phyloP scores from a whole-genome alignment of 2,888 invertebrate species.

The Tribolium freemani region DNA sequence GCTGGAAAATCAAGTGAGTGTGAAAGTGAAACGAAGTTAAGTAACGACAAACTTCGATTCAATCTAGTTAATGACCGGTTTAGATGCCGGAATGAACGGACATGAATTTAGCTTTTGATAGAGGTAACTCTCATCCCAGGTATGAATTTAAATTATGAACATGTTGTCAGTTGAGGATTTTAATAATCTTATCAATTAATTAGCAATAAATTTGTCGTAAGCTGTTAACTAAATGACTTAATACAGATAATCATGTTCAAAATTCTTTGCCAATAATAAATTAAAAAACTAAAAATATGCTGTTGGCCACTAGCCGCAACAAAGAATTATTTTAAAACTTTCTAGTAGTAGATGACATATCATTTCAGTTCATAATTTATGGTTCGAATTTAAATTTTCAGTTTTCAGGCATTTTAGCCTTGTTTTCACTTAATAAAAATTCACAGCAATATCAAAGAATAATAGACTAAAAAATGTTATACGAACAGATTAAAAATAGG shows the following conservation, averaged over 20 bases:
- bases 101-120: no score
- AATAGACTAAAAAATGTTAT: no score
- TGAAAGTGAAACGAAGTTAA: constrained; percentile 2
- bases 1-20: not conserved
- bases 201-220: not conserved
- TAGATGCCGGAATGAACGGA: no score
- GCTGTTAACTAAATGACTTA: not conserved
- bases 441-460: no score
- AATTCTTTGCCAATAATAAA: no score
- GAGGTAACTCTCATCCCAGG: not conserved
- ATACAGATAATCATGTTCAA: not conserved
- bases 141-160: not conserved
- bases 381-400: no score
- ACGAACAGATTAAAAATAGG: no score
- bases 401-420: not conserved
- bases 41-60: no score
- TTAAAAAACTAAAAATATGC: not conserved
- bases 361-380: no score
- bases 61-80: not conserved
- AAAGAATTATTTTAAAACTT: not conserved
- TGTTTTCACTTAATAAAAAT: no score
- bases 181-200: not conserved
- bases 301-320: not conserved
- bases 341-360: no score
- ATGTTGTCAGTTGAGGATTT: not conserved